These are phyloP conservation scores for Orthosia incerta DNA, from an alignment of 2,888 invertebrate species.

Conservation along the genomic window DNA sequence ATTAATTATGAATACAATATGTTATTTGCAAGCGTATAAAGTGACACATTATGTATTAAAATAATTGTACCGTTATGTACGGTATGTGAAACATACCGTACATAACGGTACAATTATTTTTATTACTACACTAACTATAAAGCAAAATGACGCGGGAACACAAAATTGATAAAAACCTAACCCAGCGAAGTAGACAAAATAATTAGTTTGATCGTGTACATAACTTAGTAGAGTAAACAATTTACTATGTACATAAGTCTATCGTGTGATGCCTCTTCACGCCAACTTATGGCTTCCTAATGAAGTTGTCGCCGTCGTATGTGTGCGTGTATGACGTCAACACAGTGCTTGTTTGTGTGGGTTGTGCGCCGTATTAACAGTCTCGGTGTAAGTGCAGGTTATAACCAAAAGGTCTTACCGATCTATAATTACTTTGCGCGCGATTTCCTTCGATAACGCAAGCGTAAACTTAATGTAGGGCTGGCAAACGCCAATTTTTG, in stretches of 20 bases:
- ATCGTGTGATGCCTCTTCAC: conserved; percentile 75
- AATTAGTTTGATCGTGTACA: conserved; percentile 48
- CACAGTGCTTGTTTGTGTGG: conserved; percentile 36
- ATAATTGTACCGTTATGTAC: conserved; percentile 13
- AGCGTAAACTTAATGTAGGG: conserved; percentile 79
- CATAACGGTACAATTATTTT: no score
- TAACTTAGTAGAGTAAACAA: conserved; percentile 71
- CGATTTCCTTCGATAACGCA: conserved; percentile 84
- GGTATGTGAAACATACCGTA: no score
- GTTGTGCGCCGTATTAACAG: conserved; percentile 48
- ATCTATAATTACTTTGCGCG: conserved; percentile 87
- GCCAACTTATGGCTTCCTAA: conserved; percentile 86
- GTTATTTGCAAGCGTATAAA: conserved; percentile 41
- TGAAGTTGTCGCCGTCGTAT: conserved; percentile 80
- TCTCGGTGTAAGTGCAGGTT: conserved; percentile 72
- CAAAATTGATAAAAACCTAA: conserved; percentile 12
- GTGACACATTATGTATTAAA: conserved; percentile 20
- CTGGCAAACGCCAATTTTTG: conserved; percentile 49
- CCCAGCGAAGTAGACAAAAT: conserved; percentile 22
- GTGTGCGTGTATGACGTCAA: conserved; percentile 63
- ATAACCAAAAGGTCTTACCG: conserved; percentile 83
- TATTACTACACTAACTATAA: no score
- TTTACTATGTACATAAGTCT: conserved; percentile 72
- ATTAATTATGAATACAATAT: conserved; percentile 55
- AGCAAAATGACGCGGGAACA: background rate